Evolutionary conservation across 2,113 vertebrate genomes (phyloP).

Genomic region (Sus scrofa): DNA sequence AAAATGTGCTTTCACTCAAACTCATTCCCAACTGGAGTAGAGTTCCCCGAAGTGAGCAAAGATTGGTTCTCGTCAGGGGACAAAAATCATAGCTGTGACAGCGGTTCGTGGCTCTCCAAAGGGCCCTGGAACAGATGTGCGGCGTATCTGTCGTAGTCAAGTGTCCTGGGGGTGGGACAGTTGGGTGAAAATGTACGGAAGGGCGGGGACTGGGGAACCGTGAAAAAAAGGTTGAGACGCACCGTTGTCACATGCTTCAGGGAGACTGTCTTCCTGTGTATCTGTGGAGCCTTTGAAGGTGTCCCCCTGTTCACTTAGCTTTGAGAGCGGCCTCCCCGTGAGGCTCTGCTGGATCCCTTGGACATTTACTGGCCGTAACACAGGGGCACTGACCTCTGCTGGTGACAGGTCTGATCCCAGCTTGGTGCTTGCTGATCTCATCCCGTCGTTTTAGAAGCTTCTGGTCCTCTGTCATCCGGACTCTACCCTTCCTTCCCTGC

Average conservation of each 20-base stretch:
- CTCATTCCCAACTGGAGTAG: background rate
- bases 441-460: background rate
- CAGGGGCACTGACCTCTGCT: conserved; percentile 54
- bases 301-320: background rate
- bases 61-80: background rate
- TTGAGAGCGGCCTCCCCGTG: background rate
- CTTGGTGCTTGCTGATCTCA: rapidly evolving
- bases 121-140: background rate
- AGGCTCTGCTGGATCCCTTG: background rate
- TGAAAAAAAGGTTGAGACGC: background rate
- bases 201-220: rapidly evolving
- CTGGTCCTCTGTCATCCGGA: too few species aligned
- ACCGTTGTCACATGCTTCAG: too few species aligned
- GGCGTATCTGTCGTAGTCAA: rapidly evolving
- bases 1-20: background rate
- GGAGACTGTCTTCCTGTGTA: background rate
- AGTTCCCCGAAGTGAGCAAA: background rate
- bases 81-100: background rate
- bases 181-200: background rate
- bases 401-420: background rate
- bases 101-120: background rate
- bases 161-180: background rate
- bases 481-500: background rate
- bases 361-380: rapidly evolving
- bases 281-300: too few species aligned